phyloP scores from a whole-genome alignment of 2,113 vertebrate species.

The Mobula birostris region DNA sequence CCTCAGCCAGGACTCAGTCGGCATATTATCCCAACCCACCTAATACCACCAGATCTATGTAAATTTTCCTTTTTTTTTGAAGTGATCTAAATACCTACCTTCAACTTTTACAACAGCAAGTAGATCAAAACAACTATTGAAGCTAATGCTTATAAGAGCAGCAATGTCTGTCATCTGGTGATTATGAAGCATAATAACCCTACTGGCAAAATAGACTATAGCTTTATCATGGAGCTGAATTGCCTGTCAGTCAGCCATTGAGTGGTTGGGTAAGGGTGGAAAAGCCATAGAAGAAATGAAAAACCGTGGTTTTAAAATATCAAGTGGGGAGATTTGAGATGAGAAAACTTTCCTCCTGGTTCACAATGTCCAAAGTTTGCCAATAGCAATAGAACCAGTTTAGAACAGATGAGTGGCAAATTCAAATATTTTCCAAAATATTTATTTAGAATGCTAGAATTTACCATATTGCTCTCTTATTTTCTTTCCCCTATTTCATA shows the following conservation, averaged over 20 bases:
- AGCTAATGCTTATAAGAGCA: constrained; percentile 43
- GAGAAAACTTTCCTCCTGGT: background rate
- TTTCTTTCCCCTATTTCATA: background rate
- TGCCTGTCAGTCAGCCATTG: constrained; percentile 5
- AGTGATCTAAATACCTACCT: no score
- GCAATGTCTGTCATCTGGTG: constrained; percentile 33
- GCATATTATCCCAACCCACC: background rate
- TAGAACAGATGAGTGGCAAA: background rate
- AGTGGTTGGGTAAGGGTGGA: background rate
- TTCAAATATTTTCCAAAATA: background rate
- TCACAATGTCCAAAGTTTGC: background rate
- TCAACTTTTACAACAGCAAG: background rate
- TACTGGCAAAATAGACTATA: background rate
- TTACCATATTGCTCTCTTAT: background rate
- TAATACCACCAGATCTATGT: background rate
- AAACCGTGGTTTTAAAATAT: background rate
- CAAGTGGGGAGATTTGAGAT: background rate
- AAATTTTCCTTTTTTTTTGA: background rate
- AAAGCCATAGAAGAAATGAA: background rate
- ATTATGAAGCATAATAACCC: background rate
- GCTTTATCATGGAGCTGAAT: constrained; percentile 32
- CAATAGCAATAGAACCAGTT: constrained; percentile 1
- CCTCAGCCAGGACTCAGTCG: background rate
- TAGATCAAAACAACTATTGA: background rate
- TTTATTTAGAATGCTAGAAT: background rate